Evolutionary conservation across 2,113 vertebrate species (phyloP).

Genomic region (Aplodontia rufa): DNA sequence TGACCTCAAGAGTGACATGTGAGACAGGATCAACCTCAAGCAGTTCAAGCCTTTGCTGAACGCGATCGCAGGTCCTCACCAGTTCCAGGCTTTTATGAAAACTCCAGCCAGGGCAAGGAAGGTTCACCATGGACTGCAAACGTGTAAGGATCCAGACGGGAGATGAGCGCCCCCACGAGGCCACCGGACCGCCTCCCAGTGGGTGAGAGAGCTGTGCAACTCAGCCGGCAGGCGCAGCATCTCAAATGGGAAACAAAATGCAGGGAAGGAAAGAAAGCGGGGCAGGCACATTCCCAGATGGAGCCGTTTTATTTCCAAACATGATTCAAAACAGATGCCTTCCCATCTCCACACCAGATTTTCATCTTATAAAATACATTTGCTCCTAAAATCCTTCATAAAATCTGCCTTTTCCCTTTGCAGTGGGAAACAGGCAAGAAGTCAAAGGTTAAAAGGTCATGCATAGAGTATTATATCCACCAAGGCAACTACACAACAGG

Average conservation of each 20-base stretch:
- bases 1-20: not conserved
- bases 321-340: constrained; percentile 32
- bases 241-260: not conserved
- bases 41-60: not conserved
- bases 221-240: not conserved
- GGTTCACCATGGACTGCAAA: not conserved
- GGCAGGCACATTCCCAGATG: constrained; percentile 13
- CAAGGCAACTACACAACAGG: constrained; percentile 40
- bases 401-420: constrained; percentile 67
- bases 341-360: constrained; percentile 69
- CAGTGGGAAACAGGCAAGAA: constrained; percentile 64
- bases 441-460: constrained; percentile 67
- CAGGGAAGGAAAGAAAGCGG: not conserved
- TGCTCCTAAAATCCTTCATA: constrained; percentile 70
- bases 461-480: constrained; percentile 59
- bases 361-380: constrained; percentile 72
- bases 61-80: not conserved
- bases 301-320: constrained; percentile 71
- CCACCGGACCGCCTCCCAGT: not conserved
- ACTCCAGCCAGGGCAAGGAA: not conserved
- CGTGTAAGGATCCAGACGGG: not conserved
- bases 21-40: not conserved
- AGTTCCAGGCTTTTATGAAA: not conserved
- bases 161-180: not conserved
- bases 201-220: not conserved